These are phyloP conservation scores for Biston betularia DNA, from an alignment of 2,888 invertebrate genomes.

Conservation along the genomic window DNA sequence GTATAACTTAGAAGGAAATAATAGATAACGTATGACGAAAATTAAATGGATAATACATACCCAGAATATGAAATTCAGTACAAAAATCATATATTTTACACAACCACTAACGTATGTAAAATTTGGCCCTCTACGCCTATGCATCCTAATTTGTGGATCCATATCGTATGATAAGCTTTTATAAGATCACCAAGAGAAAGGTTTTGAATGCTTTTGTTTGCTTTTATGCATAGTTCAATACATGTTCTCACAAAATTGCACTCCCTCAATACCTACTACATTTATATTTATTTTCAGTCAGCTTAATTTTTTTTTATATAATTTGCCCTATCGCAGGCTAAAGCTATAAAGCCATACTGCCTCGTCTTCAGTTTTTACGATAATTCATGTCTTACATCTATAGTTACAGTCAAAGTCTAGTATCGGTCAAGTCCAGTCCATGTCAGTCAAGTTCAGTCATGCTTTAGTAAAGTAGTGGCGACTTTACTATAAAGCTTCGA, in stretches of 20 bases:
- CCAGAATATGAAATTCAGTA: constrained; percentile 96
- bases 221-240: constrained; percentile 11
- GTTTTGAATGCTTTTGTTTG: neutral
- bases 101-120: constrained; percentile 94
- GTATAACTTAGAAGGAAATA: constrained; percentile 12
- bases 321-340: no score
- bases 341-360: no score
- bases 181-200: constrained; percentile 5
- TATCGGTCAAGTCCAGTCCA: no score
- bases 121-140: constrained; percentile 88
- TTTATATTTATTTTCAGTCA: no score
- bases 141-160: constrained; percentile 73
- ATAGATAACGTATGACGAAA: neutral
- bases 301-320: no score
- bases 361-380: no score
- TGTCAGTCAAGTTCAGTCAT: no score
- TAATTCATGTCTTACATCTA: no score
- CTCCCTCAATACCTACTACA: no score
- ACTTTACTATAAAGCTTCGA: no score
- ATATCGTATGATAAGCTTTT: constrained; percentile 29
- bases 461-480: no score
- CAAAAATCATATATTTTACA: constrained; percentile 96
- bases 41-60: constrained; percentile 84
- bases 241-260: constrained; percentile 4
- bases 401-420: no score